Conservation (phyloP, 2,797 vertebrate species). For the Onychomys arenicola region DNA sequence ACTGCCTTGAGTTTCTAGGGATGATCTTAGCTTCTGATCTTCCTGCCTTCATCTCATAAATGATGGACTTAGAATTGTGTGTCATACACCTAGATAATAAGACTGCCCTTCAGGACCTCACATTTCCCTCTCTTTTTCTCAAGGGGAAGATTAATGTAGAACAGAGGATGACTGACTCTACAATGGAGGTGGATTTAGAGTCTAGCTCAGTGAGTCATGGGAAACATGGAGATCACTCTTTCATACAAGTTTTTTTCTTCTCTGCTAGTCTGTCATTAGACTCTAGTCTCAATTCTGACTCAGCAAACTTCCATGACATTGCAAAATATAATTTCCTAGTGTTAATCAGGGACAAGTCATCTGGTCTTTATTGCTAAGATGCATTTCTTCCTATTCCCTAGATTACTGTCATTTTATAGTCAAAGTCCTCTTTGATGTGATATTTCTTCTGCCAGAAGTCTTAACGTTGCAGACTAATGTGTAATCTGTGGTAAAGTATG, state of each 20-base stretch:
- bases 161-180: not conserved
- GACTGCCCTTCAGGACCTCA: not conserved
- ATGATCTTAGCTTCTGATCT: not conserved
- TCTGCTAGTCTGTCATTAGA: constrained; percentile 12
- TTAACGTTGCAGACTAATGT: not conserved
- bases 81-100: not conserved
- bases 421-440: constrained; percentile 7
- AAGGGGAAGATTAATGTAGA: not conserved
- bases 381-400: constrained; percentile 45
- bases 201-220: not conserved
- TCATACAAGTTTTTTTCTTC: not conserved
- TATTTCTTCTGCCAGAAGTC: constrained; percentile 32
- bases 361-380: constrained; percentile 19
- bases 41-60: not conserved
- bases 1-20: not conserved
- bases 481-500: constrained; percentile 31
- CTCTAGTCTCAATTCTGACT: constrained; percentile 55
- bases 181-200: not conserved
- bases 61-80: not conserved
- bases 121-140: not conserved
- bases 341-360: not conserved
- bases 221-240: not conserved
- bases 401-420: not conserved
- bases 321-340: constrained; percentile 34
- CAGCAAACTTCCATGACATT: not conserved